Evolutionary conservation across 2,888 invertebrate species (phyloP).

Genomic region (Phaonia tiefii): DNA sequence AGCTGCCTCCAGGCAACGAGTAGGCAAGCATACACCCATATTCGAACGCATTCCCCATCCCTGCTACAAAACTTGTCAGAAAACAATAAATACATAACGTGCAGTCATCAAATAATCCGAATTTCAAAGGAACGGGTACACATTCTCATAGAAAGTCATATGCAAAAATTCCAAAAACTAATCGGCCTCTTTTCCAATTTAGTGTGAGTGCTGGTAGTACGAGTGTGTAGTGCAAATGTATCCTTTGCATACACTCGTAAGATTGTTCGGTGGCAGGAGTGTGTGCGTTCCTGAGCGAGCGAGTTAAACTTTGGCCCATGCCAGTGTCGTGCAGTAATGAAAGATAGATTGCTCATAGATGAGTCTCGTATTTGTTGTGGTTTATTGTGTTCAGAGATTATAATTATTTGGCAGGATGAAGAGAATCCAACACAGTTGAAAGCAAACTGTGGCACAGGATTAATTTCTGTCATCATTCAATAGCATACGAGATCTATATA

Average conservation of each 20-base stretch:
- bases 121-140: slow-evolving; percentile 51
- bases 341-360: slow-evolving; percentile 30
- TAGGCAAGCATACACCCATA: slow-evolving; percentile 11
- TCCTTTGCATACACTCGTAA: background rate
- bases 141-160: slow-evolving; percentile 46
- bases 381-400: slow-evolving; percentile 45
- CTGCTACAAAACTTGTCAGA: slow-evolving; percentile 33
- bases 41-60: too few relatives aligned
- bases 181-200: slow-evolving; percentile 31
- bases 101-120: slow-evolving; percentile 60
- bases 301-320: slow-evolving; percentile 2
- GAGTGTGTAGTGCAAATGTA: background rate
- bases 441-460: slow-evolving; percentile 11
- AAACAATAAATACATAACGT: slow-evolving; percentile 50
- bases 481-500: background rate
- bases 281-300: background rate
- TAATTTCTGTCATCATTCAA: background rate
- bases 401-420: slow-evolving; percentile 36
- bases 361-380: slow-evolving; percentile 43
- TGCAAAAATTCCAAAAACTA: slow-evolving; percentile 49
- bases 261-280: background rate
- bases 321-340: slow-evolving; percentile 38
- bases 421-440: background rate
- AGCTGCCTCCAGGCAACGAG: slow-evolving; percentile 59
- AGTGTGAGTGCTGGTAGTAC: background rate